These are phyloP conservation scores for Bothrops jararaca DNA, from an alignment of 2,113 vertebrate genomes.

Conservation along the genomic window DNA sequence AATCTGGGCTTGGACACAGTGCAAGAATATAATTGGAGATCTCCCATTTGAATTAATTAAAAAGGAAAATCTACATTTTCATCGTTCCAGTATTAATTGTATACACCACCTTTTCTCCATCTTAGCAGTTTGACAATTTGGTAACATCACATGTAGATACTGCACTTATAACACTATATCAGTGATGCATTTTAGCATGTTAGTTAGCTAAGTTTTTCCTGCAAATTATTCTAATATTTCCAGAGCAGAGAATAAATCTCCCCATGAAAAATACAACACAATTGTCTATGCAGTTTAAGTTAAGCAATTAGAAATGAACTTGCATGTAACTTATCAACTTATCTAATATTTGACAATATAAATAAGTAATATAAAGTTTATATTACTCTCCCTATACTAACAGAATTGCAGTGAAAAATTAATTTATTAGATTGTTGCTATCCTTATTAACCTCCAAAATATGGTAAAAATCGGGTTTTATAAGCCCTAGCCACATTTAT, in stretches of 20 bases:
- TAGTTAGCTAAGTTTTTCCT: not conserved
- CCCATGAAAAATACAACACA: not conserved
- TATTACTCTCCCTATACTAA: not conserved
- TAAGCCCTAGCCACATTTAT: not conserved
- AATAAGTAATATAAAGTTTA: constrained; percentile 3
- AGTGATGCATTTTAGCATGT: not conserved
- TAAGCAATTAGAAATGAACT: constrained; percentile 5
- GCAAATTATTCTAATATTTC: constrained; percentile 19
- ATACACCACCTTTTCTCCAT: not conserved
- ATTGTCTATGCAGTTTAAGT: constrained; percentile 11
- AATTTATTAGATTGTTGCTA: not conserved
- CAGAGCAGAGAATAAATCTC: constrained; percentile 9
- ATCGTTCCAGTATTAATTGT: not conserved
- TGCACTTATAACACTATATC: not conserved
- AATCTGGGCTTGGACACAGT: not conserved
- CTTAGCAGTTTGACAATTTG: not conserved
- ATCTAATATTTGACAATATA: constrained; percentile 27
- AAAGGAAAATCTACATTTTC: not conserved
- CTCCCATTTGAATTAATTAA: not conserved
- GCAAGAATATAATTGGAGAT: not conserved
- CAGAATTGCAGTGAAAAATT: not conserved
- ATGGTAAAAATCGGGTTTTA: not conserved
- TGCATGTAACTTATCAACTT: constrained; percentile 4
- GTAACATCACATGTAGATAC: not conserved
- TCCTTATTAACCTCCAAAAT: not conserved